Evolutionary conservation across 2,113 vertebrate genomes (phyloP).

Genomic region (Notothenia coriiceps): DNA sequence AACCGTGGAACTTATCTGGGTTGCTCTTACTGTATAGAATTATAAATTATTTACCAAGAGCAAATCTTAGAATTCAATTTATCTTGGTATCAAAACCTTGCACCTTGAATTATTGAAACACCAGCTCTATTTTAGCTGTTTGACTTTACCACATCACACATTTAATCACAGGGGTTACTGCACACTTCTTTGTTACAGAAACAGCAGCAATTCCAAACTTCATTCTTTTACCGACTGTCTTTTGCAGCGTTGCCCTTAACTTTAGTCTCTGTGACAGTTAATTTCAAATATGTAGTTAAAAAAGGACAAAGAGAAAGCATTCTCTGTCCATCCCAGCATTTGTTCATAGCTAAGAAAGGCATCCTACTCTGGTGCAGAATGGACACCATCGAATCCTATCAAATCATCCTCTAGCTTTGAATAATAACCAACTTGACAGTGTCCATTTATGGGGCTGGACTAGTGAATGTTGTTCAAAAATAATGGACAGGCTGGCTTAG

Average conservation of each 20-base stretch:
- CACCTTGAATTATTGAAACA: constrained; percentile 3
- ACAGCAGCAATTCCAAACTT: constrained; percentile 9
- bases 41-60: constrained; percentile 3
- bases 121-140: not conserved
- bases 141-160: not conserved
- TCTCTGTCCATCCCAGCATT: constrained; percentile 27
- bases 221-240: constrained; percentile 18
- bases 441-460: constrained; percentile 2
- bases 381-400: not conserved
- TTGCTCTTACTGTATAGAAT: not conserved
- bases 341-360: constrained; percentile 9
- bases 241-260: constrained; percentile 23
- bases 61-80: not conserved
- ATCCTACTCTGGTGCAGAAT: constrained; percentile 13
- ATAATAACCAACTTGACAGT: constrained; percentile 36
- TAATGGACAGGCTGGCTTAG: constrained; percentile 19
- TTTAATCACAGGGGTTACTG: not conserved
- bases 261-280: constrained; percentile 24
- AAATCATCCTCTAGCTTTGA: constrained; percentile 44
- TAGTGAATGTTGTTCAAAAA: constrained; percentile 1
- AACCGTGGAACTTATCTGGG: constrained; percentile 2
- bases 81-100: not conserved
- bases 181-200: constrained; percentile 1
- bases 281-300: constrained; percentile 41
- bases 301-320: constrained; percentile 23